Conservation (phyloP, 2,888 invertebrate species). For the Dasypolia templi region DNA sequence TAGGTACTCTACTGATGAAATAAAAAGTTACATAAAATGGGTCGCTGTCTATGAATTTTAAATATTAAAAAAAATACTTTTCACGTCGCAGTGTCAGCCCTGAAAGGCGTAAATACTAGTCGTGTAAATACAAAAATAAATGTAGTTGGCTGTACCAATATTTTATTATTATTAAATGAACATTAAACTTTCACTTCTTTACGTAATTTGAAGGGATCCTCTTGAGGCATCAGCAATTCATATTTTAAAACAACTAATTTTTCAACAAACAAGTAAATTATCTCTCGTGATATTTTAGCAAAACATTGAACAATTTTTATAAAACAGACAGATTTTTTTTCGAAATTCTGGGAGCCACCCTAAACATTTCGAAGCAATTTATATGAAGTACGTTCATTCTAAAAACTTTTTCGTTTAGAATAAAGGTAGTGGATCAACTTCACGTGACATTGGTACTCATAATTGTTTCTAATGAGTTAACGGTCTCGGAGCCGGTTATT, state of each 20-base stretch:
- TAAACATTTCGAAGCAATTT: constrained; percentile 27
- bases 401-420: constrained; percentile 36
- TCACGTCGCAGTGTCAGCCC: constrained; percentile 42
- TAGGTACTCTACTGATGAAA: no score
- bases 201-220: constrained; percentile 37
- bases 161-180: constrained; percentile 44
- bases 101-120: constrained; percentile 42
- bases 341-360: constrained; percentile 32
- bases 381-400: constrained; percentile 38
- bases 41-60: no score
- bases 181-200: constrained; percentile 25
- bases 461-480: constrained; percentile 73
- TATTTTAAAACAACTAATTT: constrained; percentile 19
- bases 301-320: neutral
- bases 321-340: neutral
- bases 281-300: neutral
- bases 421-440: constrained; percentile 59
- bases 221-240: constrained; percentile 36
- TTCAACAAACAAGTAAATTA: constrained; percentile 14
- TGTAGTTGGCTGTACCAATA: constrained; percentile 37
- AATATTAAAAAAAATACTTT: neutral
- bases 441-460: constrained; percentile 62
- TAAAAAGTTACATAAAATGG: neutral
- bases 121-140: constrained; percentile 47
- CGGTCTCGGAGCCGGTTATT: constrained; percentile 67